phyloP scores from a whole-genome alignment of 2,113 vertebrate genomes.

The Menura novaehollandiae region DNA sequence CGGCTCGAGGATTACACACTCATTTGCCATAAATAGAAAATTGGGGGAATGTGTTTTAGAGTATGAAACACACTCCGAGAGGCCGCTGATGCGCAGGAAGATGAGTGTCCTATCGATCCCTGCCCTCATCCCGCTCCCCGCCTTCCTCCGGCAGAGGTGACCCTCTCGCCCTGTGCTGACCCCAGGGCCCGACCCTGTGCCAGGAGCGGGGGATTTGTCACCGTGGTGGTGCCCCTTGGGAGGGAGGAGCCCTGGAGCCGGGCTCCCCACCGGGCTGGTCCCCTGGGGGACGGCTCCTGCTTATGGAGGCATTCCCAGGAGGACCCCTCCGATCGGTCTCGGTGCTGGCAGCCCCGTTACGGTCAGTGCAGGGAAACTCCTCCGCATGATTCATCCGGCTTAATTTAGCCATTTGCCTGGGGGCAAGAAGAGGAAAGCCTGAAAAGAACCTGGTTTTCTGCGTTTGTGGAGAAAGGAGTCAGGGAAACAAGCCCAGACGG shows the following conservation, averaged over 20 bases:
- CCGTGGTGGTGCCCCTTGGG: fast-evolving
- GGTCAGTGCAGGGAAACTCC: slow-evolving; percentile 15
- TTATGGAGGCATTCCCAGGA: background rate
- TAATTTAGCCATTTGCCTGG: background rate
- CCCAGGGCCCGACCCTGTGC: no score
- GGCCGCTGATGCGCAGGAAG: background rate
- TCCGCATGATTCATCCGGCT: background rate
- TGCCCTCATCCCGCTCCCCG: background rate
- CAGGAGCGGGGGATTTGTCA: background rate
- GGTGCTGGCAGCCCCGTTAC: background rate
- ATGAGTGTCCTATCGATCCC: background rate
- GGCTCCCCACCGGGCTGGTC: background rate
- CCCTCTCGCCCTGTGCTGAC: fast-evolving
- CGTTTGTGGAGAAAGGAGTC: background rate
- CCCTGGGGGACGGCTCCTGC: background rate
- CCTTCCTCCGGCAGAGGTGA: background rate
- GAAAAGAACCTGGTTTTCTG: background rate
- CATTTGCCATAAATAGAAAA: slow-evolving; percentile 34
- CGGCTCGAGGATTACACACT: background rate
- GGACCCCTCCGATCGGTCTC: fast-evolving
- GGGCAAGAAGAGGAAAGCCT: background rate
- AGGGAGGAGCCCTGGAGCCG: fast-evolving
- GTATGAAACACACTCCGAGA: background rate
- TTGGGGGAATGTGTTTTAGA: background rate
- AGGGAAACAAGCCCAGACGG: background rate